A percentile compares a stretch with the other conserved stretches of the same genome.
Conservation (phyloP, 2,888 invertebrate species). For the Caenorhabditis zanzibari region DNA sequence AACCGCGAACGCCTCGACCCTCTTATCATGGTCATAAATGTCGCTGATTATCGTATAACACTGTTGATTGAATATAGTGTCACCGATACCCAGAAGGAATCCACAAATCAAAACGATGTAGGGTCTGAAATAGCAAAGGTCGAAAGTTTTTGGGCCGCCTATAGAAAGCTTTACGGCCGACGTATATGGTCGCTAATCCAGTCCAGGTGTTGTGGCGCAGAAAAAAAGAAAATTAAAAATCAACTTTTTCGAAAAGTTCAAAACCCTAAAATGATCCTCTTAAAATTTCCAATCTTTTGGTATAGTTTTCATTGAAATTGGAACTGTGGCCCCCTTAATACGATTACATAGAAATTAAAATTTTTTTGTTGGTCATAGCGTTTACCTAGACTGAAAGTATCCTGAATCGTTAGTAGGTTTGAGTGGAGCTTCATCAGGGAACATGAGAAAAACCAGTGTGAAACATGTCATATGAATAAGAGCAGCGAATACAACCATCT, state of each 20-base stretch:
- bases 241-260: too few species aligned
- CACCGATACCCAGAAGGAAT: constrained; percentile 56
- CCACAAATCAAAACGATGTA: constrained; percentile 43
- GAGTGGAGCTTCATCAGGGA: constrained; percentile 56
- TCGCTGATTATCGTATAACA: constrained; percentile 65
- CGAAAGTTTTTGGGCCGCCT: too few species aligned
- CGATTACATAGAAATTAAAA: too few species aligned
- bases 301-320: too few species aligned
- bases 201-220: too few species aligned
- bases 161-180: too few species aligned
- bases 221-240: too few species aligned
- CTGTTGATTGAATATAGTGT: constrained; percentile 60
- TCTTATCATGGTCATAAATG: constrained; percentile 51
- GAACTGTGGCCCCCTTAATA: too few species aligned
- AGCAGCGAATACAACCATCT: constrained; percentile 51
- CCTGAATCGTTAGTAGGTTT: constrained; percentile 27
- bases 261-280: too few species aligned
- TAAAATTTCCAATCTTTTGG: too few species aligned
- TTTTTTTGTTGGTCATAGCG: not conserved
- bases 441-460: constrained; percentile 51
- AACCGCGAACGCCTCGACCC: constrained; percentile 63
- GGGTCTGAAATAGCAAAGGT: too few species aligned
- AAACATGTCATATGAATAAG: constrained; percentile 59
- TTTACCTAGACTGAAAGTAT: constrained; percentile 44
- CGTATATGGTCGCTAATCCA: too few species aligned